These are phyloP conservation scores for Anolis carolinensis DNA, from an alignment of 2,113 vertebrate genomes.

Conservation along the genomic window DNA sequence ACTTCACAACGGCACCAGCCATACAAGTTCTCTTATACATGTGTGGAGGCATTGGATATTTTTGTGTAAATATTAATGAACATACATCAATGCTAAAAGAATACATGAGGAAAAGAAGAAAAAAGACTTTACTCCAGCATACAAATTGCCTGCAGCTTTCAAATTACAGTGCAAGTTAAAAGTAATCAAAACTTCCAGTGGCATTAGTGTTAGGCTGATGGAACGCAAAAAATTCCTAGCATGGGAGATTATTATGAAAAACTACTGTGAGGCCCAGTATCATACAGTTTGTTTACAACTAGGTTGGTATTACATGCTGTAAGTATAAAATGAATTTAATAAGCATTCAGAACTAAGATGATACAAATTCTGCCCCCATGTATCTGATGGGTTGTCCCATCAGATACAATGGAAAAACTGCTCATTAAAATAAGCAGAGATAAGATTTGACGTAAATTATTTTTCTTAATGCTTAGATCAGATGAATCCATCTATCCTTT, in stretches of 20 bases:
- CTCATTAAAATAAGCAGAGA: conserved; percentile 17
- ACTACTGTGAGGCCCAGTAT: not conserved
- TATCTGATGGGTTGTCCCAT: not conserved
- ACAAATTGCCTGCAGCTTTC: conserved; percentile 21
- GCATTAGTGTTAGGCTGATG: not conserved
- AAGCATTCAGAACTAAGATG: not conserved
- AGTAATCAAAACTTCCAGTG: conserved; percentile 25
- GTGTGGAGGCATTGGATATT: not conserved
- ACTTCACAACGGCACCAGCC: conserved; percentile 22
- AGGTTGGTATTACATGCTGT: not conserved
- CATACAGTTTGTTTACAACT: not conserved
- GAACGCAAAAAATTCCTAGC: conserved; percentile 10
- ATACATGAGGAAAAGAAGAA: not conserved
- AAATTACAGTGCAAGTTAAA: not conserved
- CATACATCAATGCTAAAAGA: conserved; percentile 29
- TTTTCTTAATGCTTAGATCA: not conserved
- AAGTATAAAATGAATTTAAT: conserved; percentile 6
- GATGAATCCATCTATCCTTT: not conserved
- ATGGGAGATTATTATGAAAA: not conserved
- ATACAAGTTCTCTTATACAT: conserved; percentile 6
- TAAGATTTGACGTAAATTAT: not conserved
- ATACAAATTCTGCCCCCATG: not conserved
- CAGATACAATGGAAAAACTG: not conserved
- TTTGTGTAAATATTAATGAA: conserved; percentile 44
- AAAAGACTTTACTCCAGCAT: conserved; percentile 1